Base-by-base conservation (phyloP, 2,888 invertebrate genomes). In the Eremobia ochroleuca region DNA sequence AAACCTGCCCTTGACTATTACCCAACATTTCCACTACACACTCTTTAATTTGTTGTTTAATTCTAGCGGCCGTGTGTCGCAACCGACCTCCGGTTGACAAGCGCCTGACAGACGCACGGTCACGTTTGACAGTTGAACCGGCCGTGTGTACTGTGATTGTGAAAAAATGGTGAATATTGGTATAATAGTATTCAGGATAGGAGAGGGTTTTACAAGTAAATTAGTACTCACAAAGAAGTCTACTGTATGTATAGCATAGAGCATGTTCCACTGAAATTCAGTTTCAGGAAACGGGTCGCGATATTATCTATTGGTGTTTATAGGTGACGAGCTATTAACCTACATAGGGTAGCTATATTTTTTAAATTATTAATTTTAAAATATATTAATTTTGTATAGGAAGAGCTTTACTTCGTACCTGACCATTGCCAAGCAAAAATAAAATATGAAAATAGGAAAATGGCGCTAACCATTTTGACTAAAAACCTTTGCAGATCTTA, bases 81-180 rank as follows among this genome's bases (percentile, higher is more conserved):
- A 90, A 90, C 46, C 82, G 88, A 85, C 90, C 91, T 90, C 88
- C 84, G 68, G 64, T 31, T 85, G 81, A 77, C 82, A 73, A 25
- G 58, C 66, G 76, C 68, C 52, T 87, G 91, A 91, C 87, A 87
- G 88, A 86, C 78, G 84, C 88, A 88, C 88, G 90, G 90, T 91
- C 90, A 89, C 70, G 80, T 76, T 86, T 86, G 90, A 89, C 89
- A 89, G 85, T 40, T 86, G 86, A 69, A 76, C 78, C 79, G 87
- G 70, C 88, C 80, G 87, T 67, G 62, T 77, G 78, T 55, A 70
- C 31, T 58, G 31, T 70, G 67, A 70, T n/a, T 62, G n/a, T 70
- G 67, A 55, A 25, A 9, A 40, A 52, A 34, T 18, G 55, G n/a
- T 58, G 18, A n/a, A n/a, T 25, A 34, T 34, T 52, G 5, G 18